Base-by-base conservation (phyloP, 2,888 invertebrate genomes). In the Abscondita cerata region DNA sequence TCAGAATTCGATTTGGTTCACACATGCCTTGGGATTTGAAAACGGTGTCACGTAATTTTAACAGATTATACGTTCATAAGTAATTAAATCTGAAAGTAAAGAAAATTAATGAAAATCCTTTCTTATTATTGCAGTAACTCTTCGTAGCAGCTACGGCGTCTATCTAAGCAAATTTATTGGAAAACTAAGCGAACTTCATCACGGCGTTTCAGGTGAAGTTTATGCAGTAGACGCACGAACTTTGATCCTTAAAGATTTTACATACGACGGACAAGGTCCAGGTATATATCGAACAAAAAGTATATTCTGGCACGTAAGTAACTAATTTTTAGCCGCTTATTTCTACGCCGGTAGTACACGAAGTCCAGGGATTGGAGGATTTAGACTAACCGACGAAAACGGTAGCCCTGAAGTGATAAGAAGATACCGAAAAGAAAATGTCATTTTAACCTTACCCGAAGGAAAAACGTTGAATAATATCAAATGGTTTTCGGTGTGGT, bases 401-500 rank as follows among this genome's bases (percentile, higher is more conserved):
- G 94, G 94, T 69, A 90, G 89, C 68, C 82, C 86, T n/a, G 84
- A 86, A 64, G 87, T 92, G n/a, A 84, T 95, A 76, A 87, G 88
- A 69, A 85, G 87, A 70, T 96, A 96, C 83, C 85, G 90, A 68
- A 92, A 90, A 71, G 90, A 93, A 80, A 87, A 90, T 74, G 84
- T 95, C 72, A 93, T 95, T 53, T 81, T 96, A 47, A 90, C 94
- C 11, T 83, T 96, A 69, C 96, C 96, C 0, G 95, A 95, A 71
- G 93, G 94, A 47, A 91, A 91, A 78, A 92, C 91, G 25, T 82
- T 96, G 62, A 85, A 86, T 72, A 92, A 92, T 80, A 86, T 94
- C 77, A 88, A 87, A 77, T 95, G 95, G 92, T 90, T 96, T 81
- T 89, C 93, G 9, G 89, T 96, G 34, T 96, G 94, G 93, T 96